Evolutionary conservation across 2,113 vertebrate genomes (phyloP), one percentile per base, ranked within the genome.

Genomic region (Scartelaos histophorus): DNA sequence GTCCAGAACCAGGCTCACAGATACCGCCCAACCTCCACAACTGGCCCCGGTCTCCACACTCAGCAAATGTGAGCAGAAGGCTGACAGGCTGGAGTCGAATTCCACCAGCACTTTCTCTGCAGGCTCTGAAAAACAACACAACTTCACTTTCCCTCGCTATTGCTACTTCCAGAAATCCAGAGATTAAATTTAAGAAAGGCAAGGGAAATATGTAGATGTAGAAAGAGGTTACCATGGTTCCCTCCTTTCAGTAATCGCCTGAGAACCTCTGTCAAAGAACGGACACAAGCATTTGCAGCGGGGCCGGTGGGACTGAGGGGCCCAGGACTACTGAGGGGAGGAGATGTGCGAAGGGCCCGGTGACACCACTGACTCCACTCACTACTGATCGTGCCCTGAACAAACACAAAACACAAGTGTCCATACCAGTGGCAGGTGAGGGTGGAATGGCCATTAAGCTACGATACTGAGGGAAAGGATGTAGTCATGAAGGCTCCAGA

Each of bases 1-100:
- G 34, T 96, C 94, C 77, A 94, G 67, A 56, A 95, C 92, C 67
- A 93, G 79, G 12, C 92, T 83, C 51, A 95, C 70, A 13, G 69
- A 90, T 3, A 84, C 90, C 65, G 76, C 62, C 49, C 78, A 57
- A 69, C 82, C 77, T 38, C 72, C 79, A 56, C 64, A 72, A 38
- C 16, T 45, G 66, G 70, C 22, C 24, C 16, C 43, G 17, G 0
- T 1, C 5, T 54, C 21, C 0, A 1, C 3, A 7, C 21, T 7
- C 4, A 88, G 93, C 70, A 89, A 84, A 78, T 74, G 67, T 61
- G 83, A 79, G 75, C 92, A 95, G 74, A 96, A 90, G 29, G 45
- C 81, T 76, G 87, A 84, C 3, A 98, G 83, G 53, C 85, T 76
- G 0, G 83, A 56, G 68, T 96, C 93, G 17, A 97, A 89, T 17